A percentile compares a stretch with the other conserved stretches of the same genome.
Conservation (phyloP, 2,888 invertebrate species). For the Phyto melanocephala region DNA sequence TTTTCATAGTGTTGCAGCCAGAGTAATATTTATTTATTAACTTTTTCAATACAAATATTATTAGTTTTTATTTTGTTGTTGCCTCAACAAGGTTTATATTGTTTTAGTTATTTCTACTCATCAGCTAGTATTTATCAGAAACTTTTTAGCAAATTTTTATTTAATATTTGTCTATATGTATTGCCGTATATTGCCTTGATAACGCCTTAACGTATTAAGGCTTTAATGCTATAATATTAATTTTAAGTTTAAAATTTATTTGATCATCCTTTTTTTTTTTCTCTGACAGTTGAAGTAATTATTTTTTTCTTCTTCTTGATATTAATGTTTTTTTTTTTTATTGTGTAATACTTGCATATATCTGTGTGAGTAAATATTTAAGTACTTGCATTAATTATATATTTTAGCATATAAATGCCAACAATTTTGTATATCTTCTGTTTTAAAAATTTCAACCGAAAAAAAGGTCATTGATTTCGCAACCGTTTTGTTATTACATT, state of each 20-base stretch:
- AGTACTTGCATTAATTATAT: too few relatives aligned
- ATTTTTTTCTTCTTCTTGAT: background rate
- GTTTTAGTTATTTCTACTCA: background rate
- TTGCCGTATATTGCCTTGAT: constrained; percentile 19
- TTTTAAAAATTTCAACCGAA: constrained; percentile 39
- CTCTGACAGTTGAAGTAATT: background rate
- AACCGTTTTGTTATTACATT: constrained; percentile 7
- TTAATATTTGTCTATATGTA: background rate
- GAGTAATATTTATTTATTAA: constrained; percentile 37
- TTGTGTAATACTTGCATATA: background rate
- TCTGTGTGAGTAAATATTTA: background rate
- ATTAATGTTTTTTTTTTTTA: background rate
- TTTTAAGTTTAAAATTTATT: too few relatives aligned
- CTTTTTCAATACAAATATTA: constrained; percentile 63
- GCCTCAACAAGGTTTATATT: background rate
- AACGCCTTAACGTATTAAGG: constrained; percentile 36
- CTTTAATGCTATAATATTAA: too few relatives aligned
- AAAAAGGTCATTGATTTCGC: constrained; percentile 57
- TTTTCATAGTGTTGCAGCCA: too few relatives aligned
- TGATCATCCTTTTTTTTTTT: background rate
- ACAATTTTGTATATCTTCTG: constrained; percentile 4
- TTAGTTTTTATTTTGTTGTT: constrained; percentile 38
- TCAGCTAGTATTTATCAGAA: too few relatives aligned
- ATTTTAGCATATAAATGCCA: too few relatives aligned
- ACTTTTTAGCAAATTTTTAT: too few relatives aligned